Evolutionary conservation across 2,113 vertebrate species (phyloP).

Genomic region (Myotis lucifugus): DNA sequence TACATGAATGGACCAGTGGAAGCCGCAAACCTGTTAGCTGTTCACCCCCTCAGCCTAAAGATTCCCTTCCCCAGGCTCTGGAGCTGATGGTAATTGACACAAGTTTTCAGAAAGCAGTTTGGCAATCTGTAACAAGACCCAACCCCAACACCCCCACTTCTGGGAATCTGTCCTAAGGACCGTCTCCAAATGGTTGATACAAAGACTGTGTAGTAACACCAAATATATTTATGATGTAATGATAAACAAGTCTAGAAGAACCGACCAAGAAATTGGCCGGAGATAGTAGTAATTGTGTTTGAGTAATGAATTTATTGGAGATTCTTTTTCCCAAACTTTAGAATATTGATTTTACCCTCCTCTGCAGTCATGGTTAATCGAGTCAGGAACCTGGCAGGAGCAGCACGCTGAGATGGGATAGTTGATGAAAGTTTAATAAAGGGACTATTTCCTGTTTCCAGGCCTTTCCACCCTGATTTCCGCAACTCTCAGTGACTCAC

Average conservation of each 20-base stretch:
- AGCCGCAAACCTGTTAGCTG: not conserved
- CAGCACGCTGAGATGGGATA: not conserved
- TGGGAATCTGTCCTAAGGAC: conserved; percentile 71
- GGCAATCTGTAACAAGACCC: conserved; percentile 37
- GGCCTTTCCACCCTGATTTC: not conserved
- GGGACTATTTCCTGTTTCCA: not conserved
- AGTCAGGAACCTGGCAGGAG: conserved; percentile 22
- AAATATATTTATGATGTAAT: conserved; percentile 66
- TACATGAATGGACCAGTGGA: not conserved
- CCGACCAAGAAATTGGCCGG: conserved; percentile 30
- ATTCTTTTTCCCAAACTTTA: conserved; percentile 35
- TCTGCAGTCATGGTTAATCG: not conserved
- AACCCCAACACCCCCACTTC: conserved; percentile 61
- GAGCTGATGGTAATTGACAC: not conserved
- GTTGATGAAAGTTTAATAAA: conserved; percentile 2
- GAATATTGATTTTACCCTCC: conserved; percentile 22
- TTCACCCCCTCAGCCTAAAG: not conserved
- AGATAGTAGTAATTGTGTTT: conserved; percentile 45
- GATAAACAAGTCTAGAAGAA: conserved; percentile 60
- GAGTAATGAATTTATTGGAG: conserved; percentile 42
- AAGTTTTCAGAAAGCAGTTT: conserved; percentile 42
- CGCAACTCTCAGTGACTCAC: not conserved
- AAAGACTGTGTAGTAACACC: conserved; percentile 49
- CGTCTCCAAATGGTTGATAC: conserved; percentile 63
- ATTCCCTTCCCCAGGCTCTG: not conserved